Conservation (phyloP, 2,888 invertebrate species). For the Diadegma fenestrale region DNA sequence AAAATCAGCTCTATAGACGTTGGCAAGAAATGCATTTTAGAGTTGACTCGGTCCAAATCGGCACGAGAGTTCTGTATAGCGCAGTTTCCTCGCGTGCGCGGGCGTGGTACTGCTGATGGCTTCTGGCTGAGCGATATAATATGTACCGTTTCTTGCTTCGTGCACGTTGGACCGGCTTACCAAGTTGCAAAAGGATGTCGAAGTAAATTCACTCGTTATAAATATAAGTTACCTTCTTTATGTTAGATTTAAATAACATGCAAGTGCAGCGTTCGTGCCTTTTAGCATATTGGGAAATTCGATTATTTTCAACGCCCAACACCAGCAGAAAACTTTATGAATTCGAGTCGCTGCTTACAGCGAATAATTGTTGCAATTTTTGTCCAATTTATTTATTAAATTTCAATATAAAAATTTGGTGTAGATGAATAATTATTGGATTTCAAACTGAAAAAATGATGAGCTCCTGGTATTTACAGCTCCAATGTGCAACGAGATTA, state of each 20-base stretch:
- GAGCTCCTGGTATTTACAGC: neutral
- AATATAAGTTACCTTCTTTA: constrained; percentile 11
- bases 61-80: constrained; percentile 46
- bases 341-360: neutral
- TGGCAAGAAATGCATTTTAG: neutral
- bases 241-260: constrained; percentile 26
- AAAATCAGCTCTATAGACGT: neutral
- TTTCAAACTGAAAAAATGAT: neutral
- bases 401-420: too few relatives aligned
- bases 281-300: neutral
- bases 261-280: neutral
- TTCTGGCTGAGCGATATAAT: constrained; percentile 48
- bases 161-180: constrained; percentile 45
- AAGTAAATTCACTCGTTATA: constrained; percentile 24
- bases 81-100: constrained; percentile 79
- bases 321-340: neutral
- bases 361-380: neutral
- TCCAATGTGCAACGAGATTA: constrained; percentile 57
- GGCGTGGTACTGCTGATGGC: constrained; percentile 77
- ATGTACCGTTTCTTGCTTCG: constrained; percentile 50
- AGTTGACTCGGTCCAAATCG: constrained; percentile 22
- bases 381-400: neutral
- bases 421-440: too few relatives aligned
- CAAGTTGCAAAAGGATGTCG: constrained; percentile 54
- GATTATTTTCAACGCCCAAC: neutral